These are phyloP conservation scores for Eupsilia transversa DNA, from an alignment of 2,888 invertebrate genomes.

Conservation along the genomic window DNA sequence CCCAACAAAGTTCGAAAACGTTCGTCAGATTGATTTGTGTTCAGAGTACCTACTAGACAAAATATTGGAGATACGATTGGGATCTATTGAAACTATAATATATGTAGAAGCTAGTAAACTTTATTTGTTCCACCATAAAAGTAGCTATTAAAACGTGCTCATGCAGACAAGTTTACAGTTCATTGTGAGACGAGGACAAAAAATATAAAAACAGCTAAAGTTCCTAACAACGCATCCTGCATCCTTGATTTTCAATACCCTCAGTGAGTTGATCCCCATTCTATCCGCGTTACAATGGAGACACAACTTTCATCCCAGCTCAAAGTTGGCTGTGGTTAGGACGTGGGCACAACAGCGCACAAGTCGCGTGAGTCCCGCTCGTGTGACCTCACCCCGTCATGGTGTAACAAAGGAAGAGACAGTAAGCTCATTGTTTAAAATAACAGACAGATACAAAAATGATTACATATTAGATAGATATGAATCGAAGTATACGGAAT, in stretches of 20 bases:
- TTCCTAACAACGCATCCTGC: conserved; percentile 25
- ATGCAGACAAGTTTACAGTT: neutral
- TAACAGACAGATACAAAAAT: neutral
- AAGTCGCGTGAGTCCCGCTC: conserved; percentile 14
- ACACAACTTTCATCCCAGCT: conserved; percentile 37
- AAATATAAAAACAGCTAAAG: conserved; percentile 17
- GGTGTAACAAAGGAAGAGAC: neutral
- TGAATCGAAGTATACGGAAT: neutral
- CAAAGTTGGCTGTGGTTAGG: conserved; percentile 33
- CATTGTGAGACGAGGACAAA: conserved; percentile 8
- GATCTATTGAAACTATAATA: neutral
- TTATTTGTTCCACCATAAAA: neutral
- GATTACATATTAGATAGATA: neutral
- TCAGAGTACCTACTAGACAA: neutral
- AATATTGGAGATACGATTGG: neutral
- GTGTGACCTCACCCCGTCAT: neutral
- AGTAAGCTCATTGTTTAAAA: neutral
- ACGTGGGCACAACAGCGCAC: conserved; percentile 25
- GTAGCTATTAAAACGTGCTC: neutral
- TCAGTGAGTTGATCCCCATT: conserved; percentile 41
- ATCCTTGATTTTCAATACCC: conserved; percentile 47
- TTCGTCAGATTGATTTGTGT: too few species aligned
- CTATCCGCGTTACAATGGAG: conserved; percentile 39
- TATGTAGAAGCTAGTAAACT: neutral
- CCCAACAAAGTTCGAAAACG: too few species aligned